Percentiles rank a stretch among this genome's conserved stretches.
Evolutionary conservation across 23 tunicate species (phyloP).

Genomic region (Ascidia mentula): DNA sequence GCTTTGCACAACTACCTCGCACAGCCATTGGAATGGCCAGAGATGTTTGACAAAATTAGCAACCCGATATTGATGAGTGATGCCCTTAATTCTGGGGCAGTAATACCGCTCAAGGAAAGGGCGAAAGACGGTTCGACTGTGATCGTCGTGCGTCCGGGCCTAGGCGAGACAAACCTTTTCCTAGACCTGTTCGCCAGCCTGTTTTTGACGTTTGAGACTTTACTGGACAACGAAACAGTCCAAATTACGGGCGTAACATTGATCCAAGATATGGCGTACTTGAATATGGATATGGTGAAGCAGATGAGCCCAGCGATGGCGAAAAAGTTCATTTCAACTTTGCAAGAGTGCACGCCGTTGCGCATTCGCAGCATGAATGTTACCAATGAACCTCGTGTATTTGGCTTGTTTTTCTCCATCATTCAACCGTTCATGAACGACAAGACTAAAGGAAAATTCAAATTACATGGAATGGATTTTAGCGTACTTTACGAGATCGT

Average conservation of each 20-base stretch:
- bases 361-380: constrained; percentile 64
- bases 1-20: constrained; percentile 36
- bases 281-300: constrained; percentile 69
- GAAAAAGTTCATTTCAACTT: constrained; percentile 37
- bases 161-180: constrained; percentile 33
- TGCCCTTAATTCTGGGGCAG: constrained; percentile 36
- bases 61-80: constrained; percentile 50
- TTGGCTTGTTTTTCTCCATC: constrained; percentile 62
- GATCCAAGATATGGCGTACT: constrained; percentile 58
- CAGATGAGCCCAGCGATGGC: constrained; percentile 66
- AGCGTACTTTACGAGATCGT: constrained; percentile 57
- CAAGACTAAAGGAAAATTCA: constrained; percentile 60
- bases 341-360: constrained; percentile 77
- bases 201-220: constrained; percentile 25
- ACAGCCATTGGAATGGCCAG: constrained; percentile 18
- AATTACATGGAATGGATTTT: constrained; percentile 61
- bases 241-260: constrained; percentile 85
- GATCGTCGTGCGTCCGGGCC: constrained; percentile 50
- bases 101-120: constrained; percentile 34
- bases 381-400: constrained; percentile 67
- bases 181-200: constrained; percentile 48
- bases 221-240: constrained; percentile 56
- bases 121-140: constrained; percentile 64
- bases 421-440: constrained; percentile 77
- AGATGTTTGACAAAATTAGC: constrained; percentile 44